These are phyloP conservation scores for Osmerus mordax DNA, from an alignment of 2,113 vertebrate species.

Conservation along the genomic window DNA sequence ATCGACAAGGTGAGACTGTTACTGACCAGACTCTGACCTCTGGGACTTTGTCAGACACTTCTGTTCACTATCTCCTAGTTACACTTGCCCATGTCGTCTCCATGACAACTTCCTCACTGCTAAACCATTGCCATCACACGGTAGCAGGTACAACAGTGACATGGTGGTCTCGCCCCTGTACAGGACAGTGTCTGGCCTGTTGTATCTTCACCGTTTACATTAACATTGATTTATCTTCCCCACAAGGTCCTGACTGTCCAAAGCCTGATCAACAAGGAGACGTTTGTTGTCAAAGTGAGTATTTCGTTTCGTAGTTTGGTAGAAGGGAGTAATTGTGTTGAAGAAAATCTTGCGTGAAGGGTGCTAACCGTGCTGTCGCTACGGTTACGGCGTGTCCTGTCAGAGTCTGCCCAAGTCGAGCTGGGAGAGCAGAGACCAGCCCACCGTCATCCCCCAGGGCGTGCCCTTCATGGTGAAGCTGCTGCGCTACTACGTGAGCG, in stretches of 20 bases:
- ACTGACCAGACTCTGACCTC: not conserved
- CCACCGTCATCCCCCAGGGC: constrained; percentile 92
- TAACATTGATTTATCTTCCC: constrained; percentile 27
- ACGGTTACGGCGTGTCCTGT: constrained; percentile 1
- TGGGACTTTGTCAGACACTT: not conserved
- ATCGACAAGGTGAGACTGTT: constrained; percentile 83
- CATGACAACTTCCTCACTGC: too few species aligned
- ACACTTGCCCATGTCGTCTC: too few species aligned
- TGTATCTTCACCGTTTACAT: not conserved
- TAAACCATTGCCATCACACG: too few species aligned
- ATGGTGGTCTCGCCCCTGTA: not conserved
- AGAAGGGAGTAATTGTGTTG: not conserved
- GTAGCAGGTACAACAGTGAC: too few species aligned
- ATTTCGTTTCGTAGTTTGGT: not conserved
- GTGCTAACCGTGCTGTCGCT: too few species aligned
- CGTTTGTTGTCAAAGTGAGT: constrained; percentile 91
- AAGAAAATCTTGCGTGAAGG: not conserved
- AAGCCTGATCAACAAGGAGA: constrained; percentile 82
- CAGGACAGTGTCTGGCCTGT: not conserved
- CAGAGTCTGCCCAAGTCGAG: constrained; percentile 92
- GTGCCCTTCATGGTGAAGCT: constrained; percentile 95
- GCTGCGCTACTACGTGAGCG: constrained; percentile 87
- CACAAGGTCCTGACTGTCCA: constrained; percentile 87
- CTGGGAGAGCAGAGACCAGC: constrained; percentile 76
- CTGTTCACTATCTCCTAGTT: not conserved